phyloP scores from a whole-genome alignment of 1,140 invertebrate genomes.

The Camponotus floridanus region DNA sequence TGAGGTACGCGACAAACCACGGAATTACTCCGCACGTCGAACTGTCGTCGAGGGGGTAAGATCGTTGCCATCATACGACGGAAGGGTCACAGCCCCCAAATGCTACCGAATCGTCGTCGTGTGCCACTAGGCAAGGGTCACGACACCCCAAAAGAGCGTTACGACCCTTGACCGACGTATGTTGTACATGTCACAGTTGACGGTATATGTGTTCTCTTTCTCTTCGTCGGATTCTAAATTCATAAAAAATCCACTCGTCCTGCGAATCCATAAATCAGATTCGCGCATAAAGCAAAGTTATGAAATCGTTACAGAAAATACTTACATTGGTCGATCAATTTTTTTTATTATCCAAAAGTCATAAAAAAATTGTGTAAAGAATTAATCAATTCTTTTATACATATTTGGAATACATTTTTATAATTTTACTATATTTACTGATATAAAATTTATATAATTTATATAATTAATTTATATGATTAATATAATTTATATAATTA shows the following conservation, averaged over 20 bases:
- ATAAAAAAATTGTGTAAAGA: neutral
- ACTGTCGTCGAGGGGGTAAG: conserved; percentile 71
- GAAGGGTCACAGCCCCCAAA: conserved; percentile 53
- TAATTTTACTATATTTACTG: too few species aligned
- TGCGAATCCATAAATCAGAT: neutral
- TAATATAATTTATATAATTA: too few species aligned
- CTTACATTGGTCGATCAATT: neutral
- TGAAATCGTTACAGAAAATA: neutral
- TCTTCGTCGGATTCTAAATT: conserved; percentile 8
- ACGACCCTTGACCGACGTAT: conserved; percentile 37
- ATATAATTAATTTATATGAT: too few species aligned
- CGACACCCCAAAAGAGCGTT: conserved; percentile 66
- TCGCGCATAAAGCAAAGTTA: neutral
- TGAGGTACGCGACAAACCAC: conserved; percentile 1
- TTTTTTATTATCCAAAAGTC: neutral
- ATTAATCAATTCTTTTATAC: too few species aligned
- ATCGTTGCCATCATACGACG: conserved; percentile 47
- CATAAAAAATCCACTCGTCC: conserved; percentile 11
- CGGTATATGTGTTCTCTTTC: neutral
- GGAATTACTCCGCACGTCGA: conserved; percentile 65
- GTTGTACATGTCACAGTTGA: neutral
- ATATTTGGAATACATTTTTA: too few species aligned
- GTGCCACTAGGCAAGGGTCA: conserved; percentile 26
- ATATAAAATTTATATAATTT: too few species aligned
- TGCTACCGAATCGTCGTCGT: conserved; percentile 40